Evolutionary conservation across 1,140 invertebrate genomes (phyloP), one percentile per base, ranked within the genome.

Genomic region (Ylistrum balloti): DNA sequence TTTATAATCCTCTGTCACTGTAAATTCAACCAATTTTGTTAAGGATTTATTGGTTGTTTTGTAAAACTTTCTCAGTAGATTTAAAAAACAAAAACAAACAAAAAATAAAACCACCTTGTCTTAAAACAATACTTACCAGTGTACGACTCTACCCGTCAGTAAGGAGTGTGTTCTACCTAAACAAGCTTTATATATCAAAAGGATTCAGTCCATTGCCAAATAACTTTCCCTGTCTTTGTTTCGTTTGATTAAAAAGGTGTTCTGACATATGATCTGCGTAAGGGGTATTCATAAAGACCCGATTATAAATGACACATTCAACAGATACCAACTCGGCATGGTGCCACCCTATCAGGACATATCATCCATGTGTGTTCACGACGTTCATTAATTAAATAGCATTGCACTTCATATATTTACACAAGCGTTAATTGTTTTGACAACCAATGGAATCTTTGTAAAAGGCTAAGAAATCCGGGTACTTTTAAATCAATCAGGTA

Each of bases 251-350:
- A 74, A 74, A 28, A 11, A 28, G 1, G 22, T 5, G 56, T 74
- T 22, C 5, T 74, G 22, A n/a, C 56, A 48, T 17, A 3, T 74
- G 56, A 74, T 11, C 56, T 74, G 56, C n/a, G 28, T n/a, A 22
- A 74, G 56, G 56, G n/a, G 56, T 11, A 74, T 11, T 3, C 3
- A 74, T 74, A 74, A n/a, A 74, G 22, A 9, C 5, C 41, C 41
- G 9, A 17, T 13, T 45, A 28, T 28, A n/a, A 5, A 74, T n/a
- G 3, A n/a, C 5, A n/a, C 22, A 38, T 38, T 38, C 35, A 38
- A 13, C 13, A 74, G 56, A 74, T 74, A 74, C 56, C 56, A n/a
- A 74, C 56, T 74, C 56, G 28, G 56, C 56, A n/a, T 74, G 56
- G 15, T 74, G 56, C 56, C n/a, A 74, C 5, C 45, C 3, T 38